These are phyloP conservation scores for Drosophila multiciliata DNA, from an alignment of 2,888 invertebrate species.

Conservation along the genomic window DNA sequence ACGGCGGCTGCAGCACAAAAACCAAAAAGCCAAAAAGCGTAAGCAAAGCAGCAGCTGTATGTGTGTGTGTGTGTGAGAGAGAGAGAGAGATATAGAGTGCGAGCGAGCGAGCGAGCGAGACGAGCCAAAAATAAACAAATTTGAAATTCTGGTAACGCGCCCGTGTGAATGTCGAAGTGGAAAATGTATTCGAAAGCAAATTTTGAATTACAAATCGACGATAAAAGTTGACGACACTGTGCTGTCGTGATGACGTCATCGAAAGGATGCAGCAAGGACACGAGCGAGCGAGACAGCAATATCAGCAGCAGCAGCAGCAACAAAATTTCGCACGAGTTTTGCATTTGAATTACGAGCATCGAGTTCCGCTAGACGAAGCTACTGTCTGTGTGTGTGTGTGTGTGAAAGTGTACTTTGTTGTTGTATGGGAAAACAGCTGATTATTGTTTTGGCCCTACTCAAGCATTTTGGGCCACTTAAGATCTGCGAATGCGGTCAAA, in stretches of 20 bases:
- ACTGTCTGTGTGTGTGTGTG: slow-evolving; percentile 30
- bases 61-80: neutral
- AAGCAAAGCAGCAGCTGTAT: slow-evolving; percentile 22
- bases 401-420: slow-evolving; percentile 22
- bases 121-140: slow-evolving; percentile 55
- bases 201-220: slow-evolving; percentile 81
- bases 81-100: neutral
- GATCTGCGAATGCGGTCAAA: slow-evolving; percentile 44
- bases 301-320: slow-evolving; percentile 43
- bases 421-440: slow-evolving; percentile 66
- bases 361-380: slow-evolving; percentile 56
- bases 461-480: slow-evolving; percentile 24
- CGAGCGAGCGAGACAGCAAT: slow-evolving; percentile 26
- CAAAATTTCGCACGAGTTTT: slow-evolving; percentile 81
- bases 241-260: slow-evolving; percentile 66
- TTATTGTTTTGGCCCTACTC: slow-evolving; percentile 67
- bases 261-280: slow-evolving; percentile 72
- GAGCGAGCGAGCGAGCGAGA: neutral
- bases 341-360: slow-evolving; percentile 82
- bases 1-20: slow-evolving; percentile 81
- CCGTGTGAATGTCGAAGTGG: slow-evolving; percentile 70
- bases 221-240: slow-evolving; percentile 32
- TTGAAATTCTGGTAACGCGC: slow-evolving; percentile 75
- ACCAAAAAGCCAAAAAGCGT: slow-evolving; percentile 50
- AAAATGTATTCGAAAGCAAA: slow-evolving; percentile 80